These are phyloP conservation scores for Heliconius ismenius DNA, from an alignment of 2,888 invertebrate species.

Conservation along the genomic window DNA sequence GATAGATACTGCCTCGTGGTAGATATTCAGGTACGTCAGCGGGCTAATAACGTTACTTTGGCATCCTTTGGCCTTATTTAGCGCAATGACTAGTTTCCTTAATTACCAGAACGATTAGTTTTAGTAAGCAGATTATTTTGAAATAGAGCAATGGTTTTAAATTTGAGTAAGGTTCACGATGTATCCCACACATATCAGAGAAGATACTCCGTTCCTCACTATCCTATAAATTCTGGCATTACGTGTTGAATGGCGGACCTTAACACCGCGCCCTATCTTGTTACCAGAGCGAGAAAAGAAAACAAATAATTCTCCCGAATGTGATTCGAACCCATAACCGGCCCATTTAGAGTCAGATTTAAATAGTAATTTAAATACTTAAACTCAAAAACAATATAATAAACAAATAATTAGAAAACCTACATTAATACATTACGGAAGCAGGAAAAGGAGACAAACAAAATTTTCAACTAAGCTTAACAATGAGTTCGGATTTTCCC, in stretches of 20 bases:
- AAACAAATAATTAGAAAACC: not conserved
- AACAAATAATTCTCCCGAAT: too few species aligned
- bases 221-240: too few species aligned
- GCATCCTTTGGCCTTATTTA: not conserved
- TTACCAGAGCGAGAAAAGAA: too few species aligned
- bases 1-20: not conserved
- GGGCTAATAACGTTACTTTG: not conserved
- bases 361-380: too few species aligned
- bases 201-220: too few species aligned
- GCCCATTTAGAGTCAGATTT: too few species aligned
- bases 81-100: not conserved
- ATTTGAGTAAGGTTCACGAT: not conserved
- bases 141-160: not conserved
- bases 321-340: too few species aligned
- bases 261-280: too few species aligned
- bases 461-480: conserved; percentile 9
- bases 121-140: too few species aligned
- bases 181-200: too few species aligned
- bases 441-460: not conserved
- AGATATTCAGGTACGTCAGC: not conserved
- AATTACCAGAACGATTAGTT: not conserved
- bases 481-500: conserved; percentile 19
- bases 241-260: too few species aligned
- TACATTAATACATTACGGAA: not conserved
- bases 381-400: too few species aligned